Base-by-base conservation (phyloP, 2,888 invertebrate species). In the Spodoptera exigua region DNA sequence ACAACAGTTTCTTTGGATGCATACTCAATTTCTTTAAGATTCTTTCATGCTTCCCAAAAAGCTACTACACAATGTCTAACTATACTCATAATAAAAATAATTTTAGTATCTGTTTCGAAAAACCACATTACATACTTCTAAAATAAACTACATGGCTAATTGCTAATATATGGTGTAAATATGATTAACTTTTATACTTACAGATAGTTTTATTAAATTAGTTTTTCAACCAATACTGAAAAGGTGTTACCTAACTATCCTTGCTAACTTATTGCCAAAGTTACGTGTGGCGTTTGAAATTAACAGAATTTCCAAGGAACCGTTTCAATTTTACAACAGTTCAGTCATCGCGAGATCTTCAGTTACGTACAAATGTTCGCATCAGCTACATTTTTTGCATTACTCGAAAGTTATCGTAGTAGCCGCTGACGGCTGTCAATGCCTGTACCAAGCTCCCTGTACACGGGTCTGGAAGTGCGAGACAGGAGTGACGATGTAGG, bases 401-500 rank as follows among this genome's bases (percentile, higher is more conserved):
- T 53, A 57, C 67, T 76, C 53, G 72, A 71, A 70, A 65, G 72
- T 67, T 66, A 48, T 48, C 27, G 44, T 74, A 46, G 78, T 53
- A 45, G 62, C 63, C 27, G 58, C 49, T 18, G 60, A 51, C 56
- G 70, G 68, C 54, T 73, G 91, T 94, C 93, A 94, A 92, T 95
- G 94, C 69, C 94, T 83, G 84, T 94, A 95, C 94, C 94, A 94
- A 59, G 95, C 93, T 65, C 95, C 95, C 80, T 95, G 95, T 63
- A 95, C 95, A 60, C 95, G 94, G 56, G 95, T 95, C 74, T 96
- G 95, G 86, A 96, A 92, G 87, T 96, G 96, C 18, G 95, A 95
- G 27, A 96, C 95, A 1, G 96, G 96, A 1, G 96, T 95, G 9
- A 96, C 96, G 62, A 96, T 93, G 83, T 95, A 96, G 0, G 96